Evolutionary conservation across 2,113 vertebrate genomes (phyloP).

Genomic region (Phalacrocorax brasilianus): DNA sequence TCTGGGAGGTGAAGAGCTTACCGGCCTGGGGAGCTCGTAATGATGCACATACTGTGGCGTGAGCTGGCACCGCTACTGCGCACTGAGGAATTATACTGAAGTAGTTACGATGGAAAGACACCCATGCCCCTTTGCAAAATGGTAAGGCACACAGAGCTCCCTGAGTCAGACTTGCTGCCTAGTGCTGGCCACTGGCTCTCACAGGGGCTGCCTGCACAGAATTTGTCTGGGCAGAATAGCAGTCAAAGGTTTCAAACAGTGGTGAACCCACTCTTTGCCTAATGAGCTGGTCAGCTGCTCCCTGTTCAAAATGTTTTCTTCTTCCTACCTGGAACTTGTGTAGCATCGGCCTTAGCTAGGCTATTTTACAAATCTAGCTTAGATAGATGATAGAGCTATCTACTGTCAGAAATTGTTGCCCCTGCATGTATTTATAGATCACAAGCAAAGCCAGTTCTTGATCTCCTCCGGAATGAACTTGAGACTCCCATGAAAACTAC

Average conservation of each 20-base stretch:
- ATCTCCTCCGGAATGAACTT: background rate
- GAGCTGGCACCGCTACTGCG: fast-evolving
- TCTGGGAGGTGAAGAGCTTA: background rate
- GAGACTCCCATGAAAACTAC: background rate
- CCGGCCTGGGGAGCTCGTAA: background rate
- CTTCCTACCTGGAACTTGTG: background rate
- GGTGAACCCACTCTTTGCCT: background rate
- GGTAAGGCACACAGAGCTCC: background rate
- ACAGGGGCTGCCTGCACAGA: background rate
- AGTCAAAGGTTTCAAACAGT: background rate
- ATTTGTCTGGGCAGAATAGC: background rate
- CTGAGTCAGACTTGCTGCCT: background rate
- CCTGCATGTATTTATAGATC: background rate
- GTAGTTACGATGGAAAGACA: background rate
- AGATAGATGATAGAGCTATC: background rate
- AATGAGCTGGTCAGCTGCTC: background rate
- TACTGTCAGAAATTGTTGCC: background rate
- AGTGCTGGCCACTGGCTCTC: background rate
- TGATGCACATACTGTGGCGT: fast-evolving
- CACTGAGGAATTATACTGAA: background rate
- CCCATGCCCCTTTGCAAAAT: fast-evolving
- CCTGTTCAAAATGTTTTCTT: background rate
- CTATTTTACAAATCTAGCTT: background rate
- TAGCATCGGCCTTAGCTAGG: background rate
- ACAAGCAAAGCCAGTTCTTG: conserved; percentile 9